Evolutionary conservation across 1,140 invertebrate species (phyloP).

Genomic region (Armadillidium nasatum): DNA sequence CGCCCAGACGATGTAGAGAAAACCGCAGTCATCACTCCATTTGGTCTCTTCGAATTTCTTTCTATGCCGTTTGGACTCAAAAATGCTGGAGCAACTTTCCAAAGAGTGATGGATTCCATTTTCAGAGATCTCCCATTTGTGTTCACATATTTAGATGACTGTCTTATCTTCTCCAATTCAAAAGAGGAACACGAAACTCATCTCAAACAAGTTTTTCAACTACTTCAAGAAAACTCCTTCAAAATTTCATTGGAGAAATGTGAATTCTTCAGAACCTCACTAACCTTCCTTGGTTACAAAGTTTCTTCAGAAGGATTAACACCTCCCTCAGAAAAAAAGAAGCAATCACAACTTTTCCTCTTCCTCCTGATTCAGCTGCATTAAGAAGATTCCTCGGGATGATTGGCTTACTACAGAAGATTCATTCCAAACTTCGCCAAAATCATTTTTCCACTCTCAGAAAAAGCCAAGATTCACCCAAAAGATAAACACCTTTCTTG

Average conservation of each 20-base stretch:
- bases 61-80: neutral
- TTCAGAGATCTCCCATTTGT: neutral
- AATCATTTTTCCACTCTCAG: neutral
- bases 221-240: neutral
- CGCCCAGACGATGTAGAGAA: no score
- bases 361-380: neutral
- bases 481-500: neutral
- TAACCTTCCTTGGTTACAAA: constrained; percentile 3
- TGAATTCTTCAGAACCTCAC: neutral
- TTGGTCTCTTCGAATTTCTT: neutral
- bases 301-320: neutral
- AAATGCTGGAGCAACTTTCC: neutral
- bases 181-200: neutral
- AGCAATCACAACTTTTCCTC: neutral
- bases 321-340: neutral
- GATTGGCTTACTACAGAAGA: neutral
- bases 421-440: neutral
- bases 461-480: neutral
- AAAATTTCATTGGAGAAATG: constrained; percentile 13
- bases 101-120: neutral
- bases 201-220: neutral
- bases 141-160: neutral
- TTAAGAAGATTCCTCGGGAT: neutral
- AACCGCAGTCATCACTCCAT: no score
- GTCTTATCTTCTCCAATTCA: neutral